Conservation (phyloP, 2,797 vertebrate species). For the Aplochiton taeniatus region DNA sequence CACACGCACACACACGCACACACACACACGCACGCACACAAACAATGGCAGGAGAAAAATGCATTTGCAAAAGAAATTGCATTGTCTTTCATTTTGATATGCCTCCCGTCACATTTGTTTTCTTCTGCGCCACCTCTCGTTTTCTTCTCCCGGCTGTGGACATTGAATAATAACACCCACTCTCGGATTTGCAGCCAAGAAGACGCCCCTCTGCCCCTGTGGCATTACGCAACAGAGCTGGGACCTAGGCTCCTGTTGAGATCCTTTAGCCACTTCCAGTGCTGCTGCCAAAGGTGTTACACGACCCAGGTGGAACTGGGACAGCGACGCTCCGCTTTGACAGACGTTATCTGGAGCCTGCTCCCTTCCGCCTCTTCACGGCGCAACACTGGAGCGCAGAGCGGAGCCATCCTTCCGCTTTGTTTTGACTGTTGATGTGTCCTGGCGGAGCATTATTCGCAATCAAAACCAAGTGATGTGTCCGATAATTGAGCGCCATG, state of each 20-base stretch:
- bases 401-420: conserved; percentile 29
- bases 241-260: conserved; percentile 7
- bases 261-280: conserved; percentile 17
- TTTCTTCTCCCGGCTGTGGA: not conserved
- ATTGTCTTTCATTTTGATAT: conserved; percentile 55
- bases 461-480: conserved; percentile 48
- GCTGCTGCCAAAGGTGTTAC: conserved; percentile 16
- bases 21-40: too few species aligned
- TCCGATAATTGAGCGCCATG: conserved; percentile 26
- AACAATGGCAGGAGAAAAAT: not conserved
- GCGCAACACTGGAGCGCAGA: conserved; percentile 22
- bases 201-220: not conserved
- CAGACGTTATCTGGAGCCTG: conserved; percentile 57
- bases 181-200: not conserved
- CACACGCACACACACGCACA: too few species aligned
- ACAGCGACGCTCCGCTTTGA: conserved; percentile 33
- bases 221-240: conserved; percentile 3
- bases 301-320: conserved; percentile 24
- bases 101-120: conserved; percentile 31
- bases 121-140: not conserved
- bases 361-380: conserved; percentile 36
- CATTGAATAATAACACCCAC: not conserved
- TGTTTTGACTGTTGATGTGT: conserved; percentile 5
- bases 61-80: conserved; percentile 41
- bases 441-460: conserved; percentile 35